phyloP scores from a whole-genome alignment of 2,113 vertebrate species.

The Grammomys dolichurus region DNA sequence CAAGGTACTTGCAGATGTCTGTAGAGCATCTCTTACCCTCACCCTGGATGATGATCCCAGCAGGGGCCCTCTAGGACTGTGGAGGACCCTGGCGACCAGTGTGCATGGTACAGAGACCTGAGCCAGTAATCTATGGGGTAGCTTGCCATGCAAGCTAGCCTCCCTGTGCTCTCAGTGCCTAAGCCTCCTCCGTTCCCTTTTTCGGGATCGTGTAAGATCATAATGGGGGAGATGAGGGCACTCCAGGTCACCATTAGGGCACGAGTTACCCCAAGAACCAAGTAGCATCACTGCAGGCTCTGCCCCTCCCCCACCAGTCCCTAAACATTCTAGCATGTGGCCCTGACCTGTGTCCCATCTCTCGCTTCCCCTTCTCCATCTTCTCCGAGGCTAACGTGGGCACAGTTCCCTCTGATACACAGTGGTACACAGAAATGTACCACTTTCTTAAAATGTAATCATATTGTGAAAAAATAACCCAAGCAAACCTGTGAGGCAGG shows the following conservation, averaged over 20 bases:
- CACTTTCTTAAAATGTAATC: conserved; percentile 25
- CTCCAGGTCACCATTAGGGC: not conserved
- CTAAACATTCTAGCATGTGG: no score
- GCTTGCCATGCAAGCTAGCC: not conserved
- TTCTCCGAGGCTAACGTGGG: not conserved
- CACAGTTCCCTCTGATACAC: not conserved
- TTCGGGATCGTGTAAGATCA: not conserved
- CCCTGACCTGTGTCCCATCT: not conserved
- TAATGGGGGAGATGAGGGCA: fast-evolving
- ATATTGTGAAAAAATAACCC: not conserved
- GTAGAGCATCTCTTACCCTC: not conserved
- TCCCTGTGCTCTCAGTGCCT: not conserved
- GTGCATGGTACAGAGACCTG: not conserved
- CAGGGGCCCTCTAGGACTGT: not conserved
- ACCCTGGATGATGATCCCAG: fast-evolving
- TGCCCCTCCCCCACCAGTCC: not conserved
- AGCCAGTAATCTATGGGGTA: no score
- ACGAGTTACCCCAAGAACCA: not conserved
- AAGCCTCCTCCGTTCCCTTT: not conserved
- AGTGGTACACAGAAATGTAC: not conserved
- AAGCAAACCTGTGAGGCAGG: no score
- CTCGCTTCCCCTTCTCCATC: not conserved
- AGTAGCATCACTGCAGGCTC: not conserved
- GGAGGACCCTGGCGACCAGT: not conserved
- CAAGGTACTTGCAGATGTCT: fast-evolving